Percentiles rank a stretch among this genome's conserved stretches.
Evolutionary conservation across 2,797 vertebrate genomes (phyloP).

Genomic region (Glyptemys insculpta): DNA sequence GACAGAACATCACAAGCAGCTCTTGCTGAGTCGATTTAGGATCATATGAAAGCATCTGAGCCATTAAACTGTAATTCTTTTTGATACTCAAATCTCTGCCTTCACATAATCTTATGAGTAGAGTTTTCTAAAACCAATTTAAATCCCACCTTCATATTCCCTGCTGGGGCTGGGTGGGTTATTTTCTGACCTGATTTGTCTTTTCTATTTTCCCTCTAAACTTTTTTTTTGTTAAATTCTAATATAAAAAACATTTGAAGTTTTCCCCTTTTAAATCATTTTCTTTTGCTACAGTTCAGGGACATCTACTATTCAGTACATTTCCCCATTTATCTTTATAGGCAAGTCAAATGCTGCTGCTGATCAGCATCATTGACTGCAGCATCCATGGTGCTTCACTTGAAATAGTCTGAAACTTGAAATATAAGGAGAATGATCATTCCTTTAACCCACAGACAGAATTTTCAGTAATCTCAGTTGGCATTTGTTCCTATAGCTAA

Average conservation of each 20-base stretch:
- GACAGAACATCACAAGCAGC: slow-evolving; percentile 42
- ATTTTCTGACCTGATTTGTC: slow-evolving; percentile 57
- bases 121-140: slow-evolving; percentile 66
- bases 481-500: not conserved
- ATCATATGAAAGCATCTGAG: slow-evolving; percentile 63
- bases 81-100: slow-evolving; percentile 72
- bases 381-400: not conserved
- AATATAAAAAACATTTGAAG: slow-evolving; percentile 27
- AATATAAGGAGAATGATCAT: not conserved
- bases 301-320: not conserved
- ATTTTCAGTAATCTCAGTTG: not conserved
- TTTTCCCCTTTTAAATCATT: slow-evolving; percentile 28
- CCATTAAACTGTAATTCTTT: slow-evolving; percentile 70
- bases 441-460: not conserved
- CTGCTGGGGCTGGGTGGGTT: slow-evolving; percentile 36
- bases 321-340: slow-evolving; percentile 36
- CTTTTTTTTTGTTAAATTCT: not conserved
- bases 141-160: slow-evolving; percentile 67
- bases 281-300: slow-evolving; percentile 12
- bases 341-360: slow-evolving; percentile 26
- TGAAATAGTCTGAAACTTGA: slow-evolving; percentile 23
- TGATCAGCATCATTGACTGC: slow-evolving; percentile 38
- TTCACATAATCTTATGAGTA: slow-evolving; percentile 66
- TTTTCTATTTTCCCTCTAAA: slow-evolving; percentile 48
- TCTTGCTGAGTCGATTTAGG: slow-evolving; percentile 70